Evolutionary conservation across 2,797 vertebrate species (phyloP).

Genomic region (Ciconia nigra): DNA sequence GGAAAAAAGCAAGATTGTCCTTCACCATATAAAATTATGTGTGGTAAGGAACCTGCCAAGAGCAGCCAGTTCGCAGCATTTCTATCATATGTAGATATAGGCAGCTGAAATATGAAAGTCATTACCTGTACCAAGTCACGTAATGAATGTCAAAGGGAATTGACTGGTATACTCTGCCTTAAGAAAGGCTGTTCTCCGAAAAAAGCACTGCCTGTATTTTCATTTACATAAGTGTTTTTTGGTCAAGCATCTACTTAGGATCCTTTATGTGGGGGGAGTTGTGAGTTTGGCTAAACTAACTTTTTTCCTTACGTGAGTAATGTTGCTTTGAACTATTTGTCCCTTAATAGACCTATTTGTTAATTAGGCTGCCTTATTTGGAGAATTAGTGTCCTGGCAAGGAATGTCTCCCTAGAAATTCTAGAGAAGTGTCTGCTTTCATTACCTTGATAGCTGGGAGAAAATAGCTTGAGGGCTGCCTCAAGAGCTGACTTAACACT

Average conservation of each 20-base stretch:
- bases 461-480: not conserved
- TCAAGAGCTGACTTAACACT: not conserved
- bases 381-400: not conserved
- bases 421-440: not conserved
- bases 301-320: not conserved
- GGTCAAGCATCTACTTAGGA: not conserved
- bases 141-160: not conserved
- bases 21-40: not conserved
- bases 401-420: not conserved
- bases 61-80: not conserved
- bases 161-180: not conserved
- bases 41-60: not conserved
- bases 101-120: not conserved
- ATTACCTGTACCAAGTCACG: not conserved
- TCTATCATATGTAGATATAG: not conserved
- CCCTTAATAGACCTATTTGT: not conserved
- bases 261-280: not conserved
- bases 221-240: not conserved
- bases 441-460: not conserved
- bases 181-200: not conserved
- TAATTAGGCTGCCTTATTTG: not conserved
- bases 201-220: not conserved
- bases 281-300: not conserved
- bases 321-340: not conserved
- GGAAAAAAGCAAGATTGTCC: not conserved